These are phyloP conservation scores for Aleiodes sp. DNA, from an alignment of 1,140 invertebrate species.

Conservation along the genomic window DNA sequence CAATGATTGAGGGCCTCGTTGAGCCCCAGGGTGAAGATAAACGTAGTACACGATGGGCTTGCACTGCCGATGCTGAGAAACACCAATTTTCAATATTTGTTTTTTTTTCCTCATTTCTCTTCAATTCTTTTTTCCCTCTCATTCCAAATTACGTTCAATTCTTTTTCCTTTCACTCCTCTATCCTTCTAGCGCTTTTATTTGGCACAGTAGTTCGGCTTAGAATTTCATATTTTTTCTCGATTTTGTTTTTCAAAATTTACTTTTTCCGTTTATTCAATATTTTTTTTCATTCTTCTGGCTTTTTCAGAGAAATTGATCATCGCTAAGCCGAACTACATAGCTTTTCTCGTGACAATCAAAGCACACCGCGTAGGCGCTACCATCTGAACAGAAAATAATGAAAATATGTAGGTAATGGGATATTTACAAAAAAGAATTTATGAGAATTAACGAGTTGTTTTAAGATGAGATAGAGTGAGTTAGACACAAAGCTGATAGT, in stretches of 20 bases:
- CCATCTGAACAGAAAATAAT: slow-evolving; percentile 61
- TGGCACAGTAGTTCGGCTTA: slow-evolving; percentile 56
- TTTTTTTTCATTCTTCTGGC: slow-evolving; percentile 9
- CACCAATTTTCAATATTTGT: slow-evolving; percentile 50
- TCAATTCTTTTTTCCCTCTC: background rate
- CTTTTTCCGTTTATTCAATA: background rate
- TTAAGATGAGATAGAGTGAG: background rate
- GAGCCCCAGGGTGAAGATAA: slow-evolving; percentile 64
- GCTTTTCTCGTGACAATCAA: slow-evolving; percentile 63
- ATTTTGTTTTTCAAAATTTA: slow-evolving; percentile 29
- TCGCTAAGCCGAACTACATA: slow-evolving; percentile 63
- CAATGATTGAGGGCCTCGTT: slow-evolving; percentile 74
- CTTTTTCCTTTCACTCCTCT: slow-evolving; percentile 7
- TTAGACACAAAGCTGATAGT: background rate
- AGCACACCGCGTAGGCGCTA: slow-evolving; percentile 61
- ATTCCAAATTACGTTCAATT: background rate
- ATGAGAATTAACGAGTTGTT: background rate
- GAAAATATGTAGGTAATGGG: slow-evolving; percentile 45
- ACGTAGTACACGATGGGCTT: slow-evolving; percentile 69
- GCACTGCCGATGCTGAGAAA: slow-evolving; percentile 68
- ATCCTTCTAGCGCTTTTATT: slow-evolving; percentile 1
- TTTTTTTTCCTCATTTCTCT: slow-evolving; percentile 5
- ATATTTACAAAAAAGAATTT: slow-evolving; percentile 50
- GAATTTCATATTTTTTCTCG: slow-evolving; percentile 41
- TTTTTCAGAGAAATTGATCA: slow-evolving; percentile 57